These are phyloP conservation scores for Carpatolechia fugitivella DNA, from an alignment of 2,888 invertebrate genomes.

Conservation along the genomic window DNA sequence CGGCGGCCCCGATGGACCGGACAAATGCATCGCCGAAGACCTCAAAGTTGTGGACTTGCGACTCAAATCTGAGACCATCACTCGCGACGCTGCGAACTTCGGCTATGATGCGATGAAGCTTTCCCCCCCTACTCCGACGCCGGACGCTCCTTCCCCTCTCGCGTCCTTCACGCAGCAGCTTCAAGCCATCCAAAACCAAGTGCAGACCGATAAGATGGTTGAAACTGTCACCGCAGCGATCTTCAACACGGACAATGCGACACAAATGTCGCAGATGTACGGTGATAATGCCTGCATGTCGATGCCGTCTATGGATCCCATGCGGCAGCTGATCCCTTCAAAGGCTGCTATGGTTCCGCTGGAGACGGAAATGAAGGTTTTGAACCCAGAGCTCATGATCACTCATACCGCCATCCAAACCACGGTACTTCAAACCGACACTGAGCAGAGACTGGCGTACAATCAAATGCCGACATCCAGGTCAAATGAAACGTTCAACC, in stretches of 20 bases:
- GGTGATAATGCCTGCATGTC: conserved; percentile 34
- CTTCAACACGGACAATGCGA: conserved; percentile 61
- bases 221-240: conserved; percentile 74
- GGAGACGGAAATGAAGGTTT: conserved; percentile 53
- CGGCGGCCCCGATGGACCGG: conserved; percentile 44
- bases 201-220: conserved; percentile 76
- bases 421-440: conserved; percentile 32
- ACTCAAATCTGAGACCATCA: conserved; percentile 81
- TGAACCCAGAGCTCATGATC: conserved; percentile 57
- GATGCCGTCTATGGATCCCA: conserved; percentile 45
- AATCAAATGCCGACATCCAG: conserved; percentile 39
- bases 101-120: conserved; percentile 76
- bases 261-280: conserved; percentile 49
- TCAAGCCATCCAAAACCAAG: conserved; percentile 71
- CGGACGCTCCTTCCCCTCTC: conserved; percentile 57
- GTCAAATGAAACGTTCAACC: conserved; percentile 51
- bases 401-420: conserved; percentile 42
- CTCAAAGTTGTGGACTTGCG: conserved; percentile 83
- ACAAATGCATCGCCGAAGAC: conserved; percentile 45
- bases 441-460: conserved; percentile 48
- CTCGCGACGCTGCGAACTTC: conserved; percentile 49
- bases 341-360: conserved; percentile 44
- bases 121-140: conserved; percentile 66
- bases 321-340: conserved; percentile 56
- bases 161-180: conserved; percentile 68